A percentile compares a stretch with the other conserved stretches of the same genome.
Conservation (phyloP, 2,888 invertebrate species). For the Amitus sp. region DNA sequence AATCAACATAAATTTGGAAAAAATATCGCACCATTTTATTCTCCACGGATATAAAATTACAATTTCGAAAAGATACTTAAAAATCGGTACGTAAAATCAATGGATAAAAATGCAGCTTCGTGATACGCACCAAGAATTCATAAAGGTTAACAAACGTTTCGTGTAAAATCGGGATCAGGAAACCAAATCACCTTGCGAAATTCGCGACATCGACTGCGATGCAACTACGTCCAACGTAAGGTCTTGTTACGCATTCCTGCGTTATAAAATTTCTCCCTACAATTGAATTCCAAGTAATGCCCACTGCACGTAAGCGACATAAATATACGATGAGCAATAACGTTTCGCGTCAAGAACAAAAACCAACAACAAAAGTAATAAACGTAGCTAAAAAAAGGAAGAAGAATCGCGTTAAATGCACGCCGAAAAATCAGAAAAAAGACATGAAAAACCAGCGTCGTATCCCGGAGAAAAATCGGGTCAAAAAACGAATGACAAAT, state of each 20-base stretch:
- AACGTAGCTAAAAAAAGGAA: constrained; percentile 3
- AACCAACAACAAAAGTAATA: neutral
- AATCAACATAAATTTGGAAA: constrained; percentile 1
- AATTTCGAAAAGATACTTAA: neutral
- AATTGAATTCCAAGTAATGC: constrained; percentile 15
- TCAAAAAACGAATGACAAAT: too few species aligned
- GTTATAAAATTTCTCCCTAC: constrained; percentile 2
- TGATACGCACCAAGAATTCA: too few species aligned
- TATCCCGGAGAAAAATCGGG: too few species aligned
- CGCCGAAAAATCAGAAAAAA: neutral
- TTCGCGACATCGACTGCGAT: constrained; percentile 4
- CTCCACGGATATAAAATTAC: neutral
- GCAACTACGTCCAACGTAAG: constrained; percentile 2
- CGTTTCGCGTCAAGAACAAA: constrained; percentile 4
- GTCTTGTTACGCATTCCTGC: neutral
- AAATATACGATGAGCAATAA: constrained; percentile 16
- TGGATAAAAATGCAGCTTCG: constrained; percentile 7
- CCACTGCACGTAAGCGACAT: constrained; percentile 9
- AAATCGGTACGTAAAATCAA: neutral
- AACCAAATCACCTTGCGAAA: neutral
- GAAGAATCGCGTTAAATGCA: constrained; percentile 1
- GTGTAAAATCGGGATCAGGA: neutral
- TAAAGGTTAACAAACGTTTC: neutral
- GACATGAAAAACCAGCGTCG: too few species aligned
- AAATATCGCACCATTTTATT: constrained; percentile 2